phyloP scores from a whole-genome alignment of 2,113 vertebrate species.

The Hystrix brachyura region DNA sequence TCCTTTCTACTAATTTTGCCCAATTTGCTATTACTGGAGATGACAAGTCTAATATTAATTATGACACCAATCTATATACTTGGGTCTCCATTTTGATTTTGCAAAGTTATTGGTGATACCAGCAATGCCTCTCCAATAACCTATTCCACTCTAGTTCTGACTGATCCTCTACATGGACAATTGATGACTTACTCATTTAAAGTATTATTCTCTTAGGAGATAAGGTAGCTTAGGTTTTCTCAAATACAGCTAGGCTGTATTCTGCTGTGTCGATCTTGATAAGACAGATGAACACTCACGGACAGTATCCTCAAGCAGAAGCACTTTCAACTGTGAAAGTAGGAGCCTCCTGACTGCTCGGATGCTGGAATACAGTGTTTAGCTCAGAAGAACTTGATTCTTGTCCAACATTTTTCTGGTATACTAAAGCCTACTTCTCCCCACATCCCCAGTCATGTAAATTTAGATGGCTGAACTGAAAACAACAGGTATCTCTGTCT shows the following conservation, averaged over 20 bases:
- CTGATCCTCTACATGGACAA: background rate
- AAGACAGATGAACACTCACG: constrained; percentile 37
- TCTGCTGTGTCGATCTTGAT: constrained; percentile 25
- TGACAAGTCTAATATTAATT: background rate
- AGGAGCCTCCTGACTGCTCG: background rate
- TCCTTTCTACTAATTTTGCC: background rate
- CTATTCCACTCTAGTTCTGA: background rate
- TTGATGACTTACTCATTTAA: background rate
- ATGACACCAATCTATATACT: background rate
- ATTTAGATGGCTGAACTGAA: background rate
- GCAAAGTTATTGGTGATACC: background rate
- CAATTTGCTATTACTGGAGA: background rate
- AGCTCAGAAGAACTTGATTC: background rate
- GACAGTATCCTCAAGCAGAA: background rate
- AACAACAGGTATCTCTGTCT: background rate
- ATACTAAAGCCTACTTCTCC: background rate
- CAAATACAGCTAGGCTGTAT: constrained; percentile 49
- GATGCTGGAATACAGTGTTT: background rate
- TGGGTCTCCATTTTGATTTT: background rate
- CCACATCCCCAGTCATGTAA: background rate
- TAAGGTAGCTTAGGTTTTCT: constrained; percentile 23
- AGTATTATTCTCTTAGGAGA: constrained; percentile 1
- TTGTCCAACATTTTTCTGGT: background rate
- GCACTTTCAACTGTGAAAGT: background rate
- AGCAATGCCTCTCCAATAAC: background rate